Evolutionary conservation across 2,113 vertebrate genomes (phyloP).

Genomic region (Coptodon rendalli): DNA sequence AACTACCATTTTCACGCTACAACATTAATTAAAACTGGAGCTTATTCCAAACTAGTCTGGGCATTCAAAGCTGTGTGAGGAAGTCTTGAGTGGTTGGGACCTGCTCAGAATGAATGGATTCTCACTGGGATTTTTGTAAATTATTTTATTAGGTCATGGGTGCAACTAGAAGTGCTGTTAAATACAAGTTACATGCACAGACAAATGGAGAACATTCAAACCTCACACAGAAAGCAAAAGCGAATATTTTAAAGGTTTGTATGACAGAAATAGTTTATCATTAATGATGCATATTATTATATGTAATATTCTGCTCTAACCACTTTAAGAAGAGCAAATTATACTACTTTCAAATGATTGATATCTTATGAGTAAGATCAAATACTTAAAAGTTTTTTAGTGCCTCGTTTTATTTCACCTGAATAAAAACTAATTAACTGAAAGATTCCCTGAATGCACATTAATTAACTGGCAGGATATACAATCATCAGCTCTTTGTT

Average conservation of each 20-base stretch:
- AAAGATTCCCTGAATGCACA: not conserved
- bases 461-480: not conserved
- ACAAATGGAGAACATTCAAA: no score
- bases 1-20: fast-evolving
- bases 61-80: not conserved
- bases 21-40: not conserved
- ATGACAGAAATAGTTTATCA: fast-evolving
- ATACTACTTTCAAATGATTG: not conserved
- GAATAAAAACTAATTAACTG: fast-evolving
- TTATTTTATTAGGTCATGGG: not conserved
- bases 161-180: not conserved
- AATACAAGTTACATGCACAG: no score
- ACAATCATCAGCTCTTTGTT: fast-evolving
- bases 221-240: no score
- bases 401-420: not conserved
- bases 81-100: not conserved
- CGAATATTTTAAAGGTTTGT: not conserved
- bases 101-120: not conserved
- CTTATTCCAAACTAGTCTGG: not conserved
- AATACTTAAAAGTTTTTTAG: not conserved
- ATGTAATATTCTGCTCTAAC: not conserved
- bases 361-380: fast-evolving
- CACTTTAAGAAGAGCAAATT: not conserved
- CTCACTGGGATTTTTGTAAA: fast-evolving
- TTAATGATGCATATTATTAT: not conserved